Evolutionary conservation across 2,113 vertebrate genomes (phyloP), one percentile per base, ranked within the genome.

Genomic region (Siphamia tubifer): DNA sequence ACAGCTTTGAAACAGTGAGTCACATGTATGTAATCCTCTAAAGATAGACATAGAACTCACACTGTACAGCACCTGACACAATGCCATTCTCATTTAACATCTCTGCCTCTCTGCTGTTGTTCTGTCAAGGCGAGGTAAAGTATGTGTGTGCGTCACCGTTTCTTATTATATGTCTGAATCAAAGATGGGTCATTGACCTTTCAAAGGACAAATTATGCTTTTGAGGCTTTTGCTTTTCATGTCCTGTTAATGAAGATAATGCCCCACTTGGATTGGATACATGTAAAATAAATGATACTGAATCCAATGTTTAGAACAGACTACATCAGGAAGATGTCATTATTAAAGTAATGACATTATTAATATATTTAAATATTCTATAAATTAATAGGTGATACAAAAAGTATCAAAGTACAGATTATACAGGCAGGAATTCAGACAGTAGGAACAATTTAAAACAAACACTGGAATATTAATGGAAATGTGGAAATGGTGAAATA

Each of bases 1-100:
- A 28, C 25, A 7, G 10, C 57, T 62, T 30, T 10, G 32, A 60
- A 62, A 56, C 17, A 38, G 47, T 80, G 74, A 82, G 67, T 83
- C 80, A 83, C 67, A 66, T 47, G 45, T 45, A 48, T 39, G 16
- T 27, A 38, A 45, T 68, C 57, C 5, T 44, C 76, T 69, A 81
- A 87, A 84, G 58, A 87, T 85, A 82, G 76, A 77, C 2, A 7
- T 23, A 63, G 60, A 19, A 34, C 53, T 74, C 49, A 34, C 43
- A 30, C 31, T 58, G 49, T 17, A 70, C 56, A 34, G 43, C 53
- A 70, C 64, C 74, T 82, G 68, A 72, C 65, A 68, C 51, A 43
- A 60, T 6, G 38, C 42, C 78, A 42, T 8, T 53, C 27, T 64
- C 6, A 31, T 73, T 81, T 76, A 71, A 64, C 79, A 73, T 74